A percentile compares a stretch with the other conserved stretches of the same genome.
Conservation (phyloP, 2,888 invertebrate species). For the Diaphora mendica region DNA sequence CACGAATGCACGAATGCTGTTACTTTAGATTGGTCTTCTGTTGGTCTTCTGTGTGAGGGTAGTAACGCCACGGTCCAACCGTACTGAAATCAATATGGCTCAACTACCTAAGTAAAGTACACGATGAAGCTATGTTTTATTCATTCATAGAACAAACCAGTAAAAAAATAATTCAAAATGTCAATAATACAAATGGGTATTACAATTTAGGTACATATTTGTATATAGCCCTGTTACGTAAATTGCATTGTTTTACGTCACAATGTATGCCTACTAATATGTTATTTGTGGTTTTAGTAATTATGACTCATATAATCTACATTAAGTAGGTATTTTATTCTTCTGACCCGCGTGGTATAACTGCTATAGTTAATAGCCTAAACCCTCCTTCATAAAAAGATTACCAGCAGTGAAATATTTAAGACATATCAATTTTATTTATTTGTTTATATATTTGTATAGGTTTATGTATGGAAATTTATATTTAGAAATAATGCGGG, state of each 20-base stretch:
- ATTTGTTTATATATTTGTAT: too few species aligned
- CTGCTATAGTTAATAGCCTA: too few species aligned
- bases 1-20: too few species aligned
- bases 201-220: background rate
- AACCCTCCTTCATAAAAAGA: too few species aligned
- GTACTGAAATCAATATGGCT: background rate
- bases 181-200: background rate
- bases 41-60: too few species aligned
- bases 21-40: too few species aligned
- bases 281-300: conserved; percentile 1
- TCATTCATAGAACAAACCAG: background rate
- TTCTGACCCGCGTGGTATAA: too few species aligned
- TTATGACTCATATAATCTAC: background rate
- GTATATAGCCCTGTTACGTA: background rate
- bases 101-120: background rate
- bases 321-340: background rate
- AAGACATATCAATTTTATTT: too few species aligned
- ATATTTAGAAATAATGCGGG: too few species aligned
- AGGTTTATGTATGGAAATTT: too few species aligned
- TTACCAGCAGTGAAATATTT: too few species aligned
- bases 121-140: background rate
- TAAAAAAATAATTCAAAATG: background rate
- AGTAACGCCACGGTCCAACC: too few species aligned
- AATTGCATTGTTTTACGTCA: background rate
- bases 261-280: background rate